Percentiles rank a stretch among this genome's conserved stretches.
These are phyloP conservation scores for Rhyacophila evoluta DNA, from an alignment of 2,888 invertebrate species.

Conservation along the genomic window DNA sequence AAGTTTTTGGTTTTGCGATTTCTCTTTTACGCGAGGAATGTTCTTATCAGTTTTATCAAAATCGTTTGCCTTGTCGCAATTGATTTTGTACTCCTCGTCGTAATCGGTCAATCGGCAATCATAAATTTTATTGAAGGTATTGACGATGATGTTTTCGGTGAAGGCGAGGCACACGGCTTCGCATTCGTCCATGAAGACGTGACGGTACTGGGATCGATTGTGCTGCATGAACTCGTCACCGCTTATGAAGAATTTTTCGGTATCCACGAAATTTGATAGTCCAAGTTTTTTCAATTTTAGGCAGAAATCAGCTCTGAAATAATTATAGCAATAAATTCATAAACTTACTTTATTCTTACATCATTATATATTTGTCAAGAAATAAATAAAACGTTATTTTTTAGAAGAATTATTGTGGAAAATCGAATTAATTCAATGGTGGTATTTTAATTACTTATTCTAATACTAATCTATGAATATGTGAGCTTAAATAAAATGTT, in stretches of 20 bases:
- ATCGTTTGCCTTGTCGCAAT: slow-evolving; percentile 20
- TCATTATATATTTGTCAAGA: no score
- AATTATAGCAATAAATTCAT: neutral
- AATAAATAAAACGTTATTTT: no score
- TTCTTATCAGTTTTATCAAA: slow-evolving; percentile 37
- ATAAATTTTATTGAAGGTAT: slow-evolving; percentile 58
- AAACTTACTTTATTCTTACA: no score
- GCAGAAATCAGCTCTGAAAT: slow-evolving; percentile 41
- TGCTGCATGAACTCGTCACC: slow-evolving; percentile 57
- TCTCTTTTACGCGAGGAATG: neutral
- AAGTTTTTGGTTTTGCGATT: neutral
- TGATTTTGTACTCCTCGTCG: slow-evolving; percentile 32
- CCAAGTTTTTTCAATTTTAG: slow-evolving; percentile 37
- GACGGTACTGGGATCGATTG: slow-evolving; percentile 58
- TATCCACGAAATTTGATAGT: slow-evolving; percentile 55
- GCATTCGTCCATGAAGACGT: slow-evolving; percentile 61
- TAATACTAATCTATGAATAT: no score
- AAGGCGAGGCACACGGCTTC: slow-evolving; percentile 60
- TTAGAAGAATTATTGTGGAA: no score
- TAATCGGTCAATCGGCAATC: slow-evolving; percentile 56
- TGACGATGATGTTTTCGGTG: slow-evolving; percentile 57
- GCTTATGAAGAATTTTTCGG: slow-evolving; percentile 58
- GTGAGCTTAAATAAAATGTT: no score
- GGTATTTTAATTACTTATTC: no score
- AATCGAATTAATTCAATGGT: no score